A percentile compares a stretch with the other conserved stretches of the same genome.
Evolutionary conservation across 2,888 invertebrate genomes (phyloP).

Genomic region (Gari tellinella): DNA sequence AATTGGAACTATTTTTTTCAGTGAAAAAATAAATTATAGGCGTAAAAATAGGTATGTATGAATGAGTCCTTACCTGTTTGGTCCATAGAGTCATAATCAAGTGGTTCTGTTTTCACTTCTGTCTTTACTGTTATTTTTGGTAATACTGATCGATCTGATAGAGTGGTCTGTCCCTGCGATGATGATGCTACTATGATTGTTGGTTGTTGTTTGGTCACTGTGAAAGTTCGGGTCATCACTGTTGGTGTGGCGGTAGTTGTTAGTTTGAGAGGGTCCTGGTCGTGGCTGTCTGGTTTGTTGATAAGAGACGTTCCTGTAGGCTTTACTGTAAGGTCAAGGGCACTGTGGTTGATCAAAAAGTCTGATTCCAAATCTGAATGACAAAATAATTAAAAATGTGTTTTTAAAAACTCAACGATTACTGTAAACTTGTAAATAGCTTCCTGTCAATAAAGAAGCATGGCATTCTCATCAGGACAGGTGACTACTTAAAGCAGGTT

Average conservation of each 20-base stretch:
- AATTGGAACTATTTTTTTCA: no score
- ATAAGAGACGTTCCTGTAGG: constrained; percentile 73
- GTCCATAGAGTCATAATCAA: constrained; percentile 63
- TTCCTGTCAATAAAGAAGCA: no score
- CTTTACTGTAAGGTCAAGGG: constrained; percentile 88
- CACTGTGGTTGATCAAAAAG: constrained; percentile 90
- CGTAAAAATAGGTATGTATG: no score
- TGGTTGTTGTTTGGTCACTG: constrained; percentile 83
- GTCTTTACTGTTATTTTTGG: constrained; percentile 91
- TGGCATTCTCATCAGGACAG: no score
- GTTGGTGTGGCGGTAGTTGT: constrained; percentile 63
- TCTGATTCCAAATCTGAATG: constrained; percentile 92
- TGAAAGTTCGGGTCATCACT: constrained; percentile 61
- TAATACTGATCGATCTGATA: constrained; percentile 75
- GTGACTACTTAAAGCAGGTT: no score
- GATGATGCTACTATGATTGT: constrained; percentile 83
- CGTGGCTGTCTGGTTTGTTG: constrained; percentile 72
- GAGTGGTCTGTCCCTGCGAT: constrained; percentile 38
- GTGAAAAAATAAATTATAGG: no score
- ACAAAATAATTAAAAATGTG: no score
- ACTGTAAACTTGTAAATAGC: no score
- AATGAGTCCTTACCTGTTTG: constrained; percentile 63
- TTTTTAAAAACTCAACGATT: no score
- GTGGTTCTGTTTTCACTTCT: constrained; percentile 84
- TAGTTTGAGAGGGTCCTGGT: constrained; percentile 64